A percentile compares a stretch with the other conserved stretches of the same genome.
Conservation (phyloP, 2,113 vertebrate species). For the Heterotilapia buettikoferi region DNA sequence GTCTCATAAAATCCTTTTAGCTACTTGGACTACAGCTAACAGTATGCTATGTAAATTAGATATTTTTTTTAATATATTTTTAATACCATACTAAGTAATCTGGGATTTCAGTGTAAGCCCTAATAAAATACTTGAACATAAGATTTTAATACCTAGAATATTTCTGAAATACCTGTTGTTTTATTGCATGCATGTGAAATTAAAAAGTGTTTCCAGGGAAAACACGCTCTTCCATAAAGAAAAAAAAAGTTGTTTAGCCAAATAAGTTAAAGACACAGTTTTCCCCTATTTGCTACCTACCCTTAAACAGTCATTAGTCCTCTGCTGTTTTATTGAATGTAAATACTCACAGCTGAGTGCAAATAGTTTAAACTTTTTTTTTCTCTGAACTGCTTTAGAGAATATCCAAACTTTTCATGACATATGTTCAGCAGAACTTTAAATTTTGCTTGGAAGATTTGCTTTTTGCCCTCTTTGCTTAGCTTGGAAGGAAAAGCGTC, state of each 20-base stretch:
- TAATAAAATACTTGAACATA: not conserved
- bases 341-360: constrained; percentile 32
- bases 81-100: not conserved
- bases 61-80: not conserved
- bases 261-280: not conserved
- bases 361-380: not conserved
- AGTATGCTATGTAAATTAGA: not conserved
- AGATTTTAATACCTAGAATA: not conserved
- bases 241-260: not conserved
- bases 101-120: not conserved
- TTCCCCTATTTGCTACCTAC: constrained; percentile 8
- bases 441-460: not conserved
- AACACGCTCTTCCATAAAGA: not conserved
- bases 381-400: not conserved
- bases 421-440: not conserved
- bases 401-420: not conserved
- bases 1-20: constrained; percentile 5
- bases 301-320: constrained; percentile 14
- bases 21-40: not conserved
- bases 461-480: not conserved
- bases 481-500: not conserved
- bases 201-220: not conserved
- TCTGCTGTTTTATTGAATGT: constrained; percentile 16
- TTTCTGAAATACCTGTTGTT: not conserved
- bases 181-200: not conserved